Base-by-base conservation (phyloP, 2,797 vertebrate species). In the Alosa sapidissima region DNA sequence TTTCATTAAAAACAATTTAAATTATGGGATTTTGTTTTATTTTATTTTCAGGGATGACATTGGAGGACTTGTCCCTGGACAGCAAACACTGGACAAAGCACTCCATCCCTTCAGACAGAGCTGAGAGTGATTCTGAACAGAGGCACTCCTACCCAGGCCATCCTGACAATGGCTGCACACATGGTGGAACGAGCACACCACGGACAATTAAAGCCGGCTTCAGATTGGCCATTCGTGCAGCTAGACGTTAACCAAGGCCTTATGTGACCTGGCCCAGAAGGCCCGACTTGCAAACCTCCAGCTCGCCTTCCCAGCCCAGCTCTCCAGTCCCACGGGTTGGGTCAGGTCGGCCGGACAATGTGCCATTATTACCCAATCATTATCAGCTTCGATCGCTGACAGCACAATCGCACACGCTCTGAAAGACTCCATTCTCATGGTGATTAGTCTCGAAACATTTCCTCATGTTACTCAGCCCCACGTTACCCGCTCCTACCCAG, bases 331-430 rank as follows among this genome's bases (percentile, higher is more conserved):
- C 82, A 81, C 82, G 86, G 84, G 86, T 93, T 95, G 95, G 95
- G 96, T 96, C 95, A 95, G 95, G 68, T 36, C 33, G 68, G 33
- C 33, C 14, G 94, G 95, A 96, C 96, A 97, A 97, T 96, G 96
- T 95, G 93, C 95, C 95, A 96, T 96, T 97, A 96, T 97, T 96
- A 96, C 94, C 83, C 91, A 96, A 96, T 96, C 96, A 97, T 96
- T 97, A 97, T 97, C 96, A 96, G 96, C 94, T 95, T 96, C 96
- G 94, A 96, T 95, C 95, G 95, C 95, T 96, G 95, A 96, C 95
- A 95, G 96, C 94, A 95, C 94, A 95, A 95, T 96, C 95, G 93
- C 94, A 95, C 92, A 92, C 94, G 91, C 96, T 95, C 94, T 96
- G 94, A 96, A 97, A 96, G 95, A 94, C 94, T 92, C 93, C 95